Base-by-base conservation (phyloP, 2,113 vertebrate species). In the Mesembrinibis cayennensis region DNA sequence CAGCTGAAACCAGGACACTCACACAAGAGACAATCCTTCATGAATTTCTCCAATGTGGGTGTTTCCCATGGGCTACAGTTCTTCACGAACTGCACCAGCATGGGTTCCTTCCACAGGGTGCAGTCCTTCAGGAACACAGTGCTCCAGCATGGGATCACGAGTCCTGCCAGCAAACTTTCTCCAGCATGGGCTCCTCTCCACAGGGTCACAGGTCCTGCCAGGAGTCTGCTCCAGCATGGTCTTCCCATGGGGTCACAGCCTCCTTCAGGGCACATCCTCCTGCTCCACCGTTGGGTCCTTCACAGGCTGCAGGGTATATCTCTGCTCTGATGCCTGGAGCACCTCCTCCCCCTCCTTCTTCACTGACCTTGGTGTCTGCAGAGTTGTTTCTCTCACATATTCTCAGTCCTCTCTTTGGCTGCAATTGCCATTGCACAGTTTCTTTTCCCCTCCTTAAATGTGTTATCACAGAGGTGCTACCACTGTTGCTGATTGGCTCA, bases 41-140 rank as follows among this genome's bases (percentile, higher is more conserved):
- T 2, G 3, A 44, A 69, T 4, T 45, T 53, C 34, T 47, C 29
- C 13, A 23, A 3, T 0, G 1, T n/a, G 10, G 1, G 3, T 50
- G 29, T 7, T 36, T 52, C 8, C 26, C 21, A 44, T 1, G 1
- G 44, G 36, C 8, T 77, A 8, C 5, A 69, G 9, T 50, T 55
- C 83, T 86, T 59, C 36, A 50, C 2, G 2, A 65, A 34, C 19
- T 25, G 18, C 11, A 40, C 59, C n/a, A 47, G 11, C 3, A 2
- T 18, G 22, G 32, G 9, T 38, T 8, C 7, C 16, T 55, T 63
- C 42, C 22, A 34, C 3, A 3, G 9, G 13, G 8, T 62, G n/a
- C 9, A 55, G 16, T n/a, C 22, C 14, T 76, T 56, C 49, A 76
- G 22, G 40, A 86, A 27, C 17, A 16, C 29, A 32, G 11, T 44